These are phyloP conservation scores for Coluber constrictor DNA, from an alignment of 2,797 vertebrate species.

Conservation along the genomic window DNA sequence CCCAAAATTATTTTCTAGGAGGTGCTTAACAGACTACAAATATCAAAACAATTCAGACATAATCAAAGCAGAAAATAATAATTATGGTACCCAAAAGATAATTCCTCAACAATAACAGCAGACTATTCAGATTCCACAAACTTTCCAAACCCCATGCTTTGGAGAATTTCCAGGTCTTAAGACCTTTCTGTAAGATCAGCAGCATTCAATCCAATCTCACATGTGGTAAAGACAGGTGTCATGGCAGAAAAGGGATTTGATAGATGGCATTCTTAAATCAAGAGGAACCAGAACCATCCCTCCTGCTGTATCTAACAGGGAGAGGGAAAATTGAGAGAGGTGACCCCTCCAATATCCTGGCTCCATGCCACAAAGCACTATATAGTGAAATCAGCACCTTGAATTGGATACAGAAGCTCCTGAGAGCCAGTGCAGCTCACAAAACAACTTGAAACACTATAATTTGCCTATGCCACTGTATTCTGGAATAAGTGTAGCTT, in stretches of 20 bases:
- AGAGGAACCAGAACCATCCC: not conserved
- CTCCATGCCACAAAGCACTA: not conserved
- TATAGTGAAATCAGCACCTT: not conserved
- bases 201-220: not conserved
- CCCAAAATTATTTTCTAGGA: not conserved
- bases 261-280: not conserved
- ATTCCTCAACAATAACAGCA: not conserved
- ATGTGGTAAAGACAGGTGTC: not conserved
- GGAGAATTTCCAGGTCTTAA: not conserved
- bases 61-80: not conserved
- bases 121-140: not conserved
- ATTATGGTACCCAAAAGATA: not conserved
- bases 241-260: not conserved
- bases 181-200: not conserved
- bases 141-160: not conserved
- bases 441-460: not conserved
- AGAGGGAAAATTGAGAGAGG: not conserved
- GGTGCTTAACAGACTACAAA: not conserved
- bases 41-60: not conserved
- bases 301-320: not conserved
- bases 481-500: not conserved
- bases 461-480: not conserved
- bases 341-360: not conserved
- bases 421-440: not conserved
- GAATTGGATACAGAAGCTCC: not conserved